Percentiles rank a stretch among this genome's conserved stretches.
These are phyloP conservation scores for Priocnemis perturbator DNA, from an alignment of 2,888 invertebrate species.

Conservation along the genomic window DNA sequence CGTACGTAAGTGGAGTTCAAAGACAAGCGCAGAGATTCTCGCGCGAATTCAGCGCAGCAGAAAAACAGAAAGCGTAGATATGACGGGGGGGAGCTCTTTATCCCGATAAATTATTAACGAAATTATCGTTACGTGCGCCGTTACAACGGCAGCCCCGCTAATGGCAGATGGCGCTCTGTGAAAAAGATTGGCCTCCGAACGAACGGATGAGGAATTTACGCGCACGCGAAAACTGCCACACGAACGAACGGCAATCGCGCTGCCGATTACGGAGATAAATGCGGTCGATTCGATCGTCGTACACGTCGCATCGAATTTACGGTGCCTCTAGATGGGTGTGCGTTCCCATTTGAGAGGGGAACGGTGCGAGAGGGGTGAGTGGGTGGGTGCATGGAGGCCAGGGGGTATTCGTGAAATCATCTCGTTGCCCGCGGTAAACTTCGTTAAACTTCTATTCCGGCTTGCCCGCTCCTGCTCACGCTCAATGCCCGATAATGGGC, in stretches of 20 bases:
- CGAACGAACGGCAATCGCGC: conserved; percentile 30
- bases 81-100: background rate
- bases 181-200: conserved; percentile 1
- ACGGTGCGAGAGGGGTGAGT: conserved; percentile 1
- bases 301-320: conserved; percentile 40
- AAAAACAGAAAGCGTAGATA: background rate
- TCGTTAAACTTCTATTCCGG: conserved; percentile 71
- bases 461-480: conserved; percentile 49
- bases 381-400: background rate
- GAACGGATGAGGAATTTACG: conserved; percentile 1
- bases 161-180: conserved; percentile 10
- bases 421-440: conserved; percentile 62
- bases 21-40: conserved; percentile 5
- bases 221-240: background rate
- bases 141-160: background rate
- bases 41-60: conserved; percentile 11
- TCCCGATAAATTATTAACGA: background rate
- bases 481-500: conserved; percentile 66
- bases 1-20: too few relatives aligned
- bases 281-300: conserved; percentile 40
- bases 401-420: conserved; percentile 49
- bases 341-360: conserved; percentile 27
- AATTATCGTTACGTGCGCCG: background rate
- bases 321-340: conserved; percentile 29
- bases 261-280: conserved; percentile 36